A percentile compares a stretch with the other conserved stretches of the same genome.
Evolutionary conservation across 1,140 invertebrate genomes (phyloP).

Genomic region (Ditylenchus dipsaci): DNA sequence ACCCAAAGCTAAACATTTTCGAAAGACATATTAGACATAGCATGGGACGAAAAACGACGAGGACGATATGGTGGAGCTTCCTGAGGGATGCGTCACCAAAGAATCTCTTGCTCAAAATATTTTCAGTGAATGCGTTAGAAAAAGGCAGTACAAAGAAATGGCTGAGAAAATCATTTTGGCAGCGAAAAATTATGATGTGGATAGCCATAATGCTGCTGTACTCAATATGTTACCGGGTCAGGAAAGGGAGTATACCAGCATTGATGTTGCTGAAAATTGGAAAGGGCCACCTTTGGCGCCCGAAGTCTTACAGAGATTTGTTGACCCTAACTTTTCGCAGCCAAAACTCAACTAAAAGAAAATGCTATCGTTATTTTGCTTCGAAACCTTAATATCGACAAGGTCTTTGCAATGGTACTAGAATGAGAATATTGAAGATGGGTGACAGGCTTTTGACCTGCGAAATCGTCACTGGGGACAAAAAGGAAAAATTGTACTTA

Average conservation of each 20-base stretch:
- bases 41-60: slow-evolving; percentile 21
- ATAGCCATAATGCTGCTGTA: slow-evolving; percentile 15
- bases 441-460: neutral
- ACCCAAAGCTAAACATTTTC: slow-evolving; percentile 23
- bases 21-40: slow-evolving; percentile 39
- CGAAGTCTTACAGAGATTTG: slow-evolving; percentile 22
- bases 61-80: slow-evolving; percentile 21
- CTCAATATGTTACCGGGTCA: neutral
- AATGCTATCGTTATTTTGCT: slow-evolving; percentile 9
- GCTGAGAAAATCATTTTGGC: slow-evolving; percentile 9
- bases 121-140: slow-evolving; percentile 3
- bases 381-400: slow-evolving; percentile 12
- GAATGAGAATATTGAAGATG: slow-evolving; percentile 6
- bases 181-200: slow-evolving; percentile 18
- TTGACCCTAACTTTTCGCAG: neutral
- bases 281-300: slow-evolving; percentile 5
- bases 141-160: slow-evolving; percentile 4
- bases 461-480: slow-evolving; percentile 10
- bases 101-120: slow-evolving; percentile 1
- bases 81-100: slow-evolving; percentile 7
- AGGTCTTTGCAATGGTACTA: slow-evolving; percentile 18
- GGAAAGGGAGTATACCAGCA: neutral
- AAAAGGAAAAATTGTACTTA: neutral
- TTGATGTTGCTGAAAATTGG: neutral
- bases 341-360: slow-evolving; percentile 4